Conservation (phyloP, 2,113 vertebrate species). For the Corythaixoides concolor region DNA sequence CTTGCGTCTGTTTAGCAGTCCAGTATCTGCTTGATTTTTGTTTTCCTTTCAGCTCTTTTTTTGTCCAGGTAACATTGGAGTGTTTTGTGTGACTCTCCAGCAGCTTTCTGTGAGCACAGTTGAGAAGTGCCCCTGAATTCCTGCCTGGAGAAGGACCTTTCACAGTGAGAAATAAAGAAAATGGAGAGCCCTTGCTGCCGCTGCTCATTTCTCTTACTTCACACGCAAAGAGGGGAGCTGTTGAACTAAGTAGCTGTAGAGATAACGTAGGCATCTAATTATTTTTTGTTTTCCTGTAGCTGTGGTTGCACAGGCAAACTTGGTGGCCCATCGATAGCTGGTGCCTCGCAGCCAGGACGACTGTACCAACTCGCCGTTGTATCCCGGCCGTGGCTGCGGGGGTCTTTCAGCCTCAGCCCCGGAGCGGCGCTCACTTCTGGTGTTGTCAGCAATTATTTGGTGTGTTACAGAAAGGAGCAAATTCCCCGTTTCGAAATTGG, state of each 20-base stretch:
- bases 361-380: fast-evolving
- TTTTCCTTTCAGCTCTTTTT: not conserved
- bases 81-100: not conserved
- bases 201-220: not conserved
- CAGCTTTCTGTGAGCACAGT: not conserved
- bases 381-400: fast-evolving
- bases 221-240: not conserved
- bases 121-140: not conserved
- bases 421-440: fast-evolving
- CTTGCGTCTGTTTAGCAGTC: not conserved
- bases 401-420: not conserved
- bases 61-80: not conserved
- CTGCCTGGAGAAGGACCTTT: not conserved
- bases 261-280: not conserved
- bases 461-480: not conserved
- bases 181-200: not conserved
- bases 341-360: not conserved
- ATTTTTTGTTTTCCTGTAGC: not conserved
- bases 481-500: not conserved
- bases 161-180: not conserved
- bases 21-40: not conserved
- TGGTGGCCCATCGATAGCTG: too few species aligned
- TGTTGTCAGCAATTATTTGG: not conserved
- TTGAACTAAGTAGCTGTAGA: not conserved
- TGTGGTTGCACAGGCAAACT: not conserved